These are phyloP conservation scores for Lagocephalus sceleratus DNA, from an alignment of 2,797 vertebrate genomes.

Conservation along the genomic window DNA sequence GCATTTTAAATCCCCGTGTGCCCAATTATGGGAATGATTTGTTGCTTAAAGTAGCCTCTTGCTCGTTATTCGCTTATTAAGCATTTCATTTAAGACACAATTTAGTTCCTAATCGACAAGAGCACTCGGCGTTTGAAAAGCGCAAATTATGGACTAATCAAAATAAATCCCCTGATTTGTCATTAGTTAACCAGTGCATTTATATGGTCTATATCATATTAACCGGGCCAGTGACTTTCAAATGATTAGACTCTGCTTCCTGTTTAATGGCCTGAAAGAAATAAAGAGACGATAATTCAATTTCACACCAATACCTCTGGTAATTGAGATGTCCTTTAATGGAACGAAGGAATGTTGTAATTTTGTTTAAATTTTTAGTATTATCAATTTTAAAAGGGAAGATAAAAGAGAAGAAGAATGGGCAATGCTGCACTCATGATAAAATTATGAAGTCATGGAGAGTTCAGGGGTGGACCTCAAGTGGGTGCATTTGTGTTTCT, in stretches of 20 bases:
- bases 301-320: slow-evolving; percentile 62
- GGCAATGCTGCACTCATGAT: slow-evolving; percentile 42
- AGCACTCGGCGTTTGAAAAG: slow-evolving; percentile 40
- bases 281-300: slow-evolving; percentile 67
- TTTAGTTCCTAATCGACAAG: slow-evolving; percentile 63
- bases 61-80: slow-evolving; percentile 76
- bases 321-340: slow-evolving; percentile 67
- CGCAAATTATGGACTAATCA: slow-evolving; percentile 53
- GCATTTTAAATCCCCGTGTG: slow-evolving; percentile 15
- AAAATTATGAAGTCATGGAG: slow-evolving; percentile 61
- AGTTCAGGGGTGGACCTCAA: slow-evolving; percentile 52
- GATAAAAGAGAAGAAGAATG: slow-evolving; percentile 26
- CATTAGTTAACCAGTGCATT: slow-evolving; percentile 62
- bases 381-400: slow-evolving; percentile 66
- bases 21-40: slow-evolving; percentile 53
- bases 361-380: slow-evolving; percentile 58
- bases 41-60: slow-evolving; percentile 39
- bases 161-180: slow-evolving; percentile 61
- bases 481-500: not conserved
- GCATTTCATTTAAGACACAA: slow-evolving; percentile 61
- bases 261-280: slow-evolving; percentile 72
- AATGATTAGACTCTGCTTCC: slow-evolving; percentile 59
- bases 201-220: slow-evolving; percentile 66
- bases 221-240: slow-evolving; percentile 69
- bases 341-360: slow-evolving; percentile 58